Base-by-base conservation (phyloP, 2,888 invertebrate genomes). In the Abscondita cerata region DNA sequence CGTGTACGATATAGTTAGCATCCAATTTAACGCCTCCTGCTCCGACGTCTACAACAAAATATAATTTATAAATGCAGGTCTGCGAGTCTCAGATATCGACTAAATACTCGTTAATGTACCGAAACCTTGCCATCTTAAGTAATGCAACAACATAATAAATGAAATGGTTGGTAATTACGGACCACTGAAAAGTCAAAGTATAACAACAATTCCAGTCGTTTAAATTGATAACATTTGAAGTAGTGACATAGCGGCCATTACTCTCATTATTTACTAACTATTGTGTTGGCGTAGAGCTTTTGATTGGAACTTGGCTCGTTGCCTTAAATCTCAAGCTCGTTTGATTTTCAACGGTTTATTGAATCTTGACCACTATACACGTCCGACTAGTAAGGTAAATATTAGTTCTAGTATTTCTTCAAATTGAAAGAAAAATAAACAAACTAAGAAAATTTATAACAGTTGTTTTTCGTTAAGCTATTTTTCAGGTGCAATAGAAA, bases 271-370 rank as follows among this genome's bases (percentile, higher is more conserved):
- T 57, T 57, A 62, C 52, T 62, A 13, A 48, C 55, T 58, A 62
- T 53, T 52, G 52, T 53, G 48, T 53, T 53, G 48, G 51, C 41
- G 38, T 47, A 46, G 44, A 44, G 40, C 52, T 58, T 51, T 59
- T 62, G 62, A 62, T 62, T 62, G 59, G 46, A 59, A 59, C 40
- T 62, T 62, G 62, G 62, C 62, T 51, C 50, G 47, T 36, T 62
- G 58, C 62, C 62, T 53, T 50, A 52, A 62, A 53, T 53, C 53
- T 25, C 41, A 34, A 46, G 19, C 47, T 56, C 44, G 52, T 62
- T 57, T 62, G 57, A 62, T 57, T 57, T 58, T 58, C 53, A 50
- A 44, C 41, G 44, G 47, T 53, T 56, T 56, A 56, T 61, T 52
- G 56, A 56, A 52, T 56, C 56, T 41, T 56, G 56, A 52, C 56